These are phyloP conservation scores for Pararge aegeria DNA, from an alignment of 1,140 invertebrate genomes.

Conservation along the genomic window DNA sequence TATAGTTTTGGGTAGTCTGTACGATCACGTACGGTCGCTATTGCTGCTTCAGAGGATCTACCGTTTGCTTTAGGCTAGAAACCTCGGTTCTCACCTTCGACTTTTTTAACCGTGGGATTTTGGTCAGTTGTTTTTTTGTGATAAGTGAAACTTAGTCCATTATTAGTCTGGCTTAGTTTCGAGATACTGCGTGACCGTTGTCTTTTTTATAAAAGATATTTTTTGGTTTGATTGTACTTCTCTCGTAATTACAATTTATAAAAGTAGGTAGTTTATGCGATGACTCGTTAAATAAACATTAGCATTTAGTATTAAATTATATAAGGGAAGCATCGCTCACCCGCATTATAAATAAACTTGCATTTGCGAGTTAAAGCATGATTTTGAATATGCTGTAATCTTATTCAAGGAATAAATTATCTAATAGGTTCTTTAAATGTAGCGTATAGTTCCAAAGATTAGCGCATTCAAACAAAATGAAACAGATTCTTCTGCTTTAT, in stretches of 20 bases:
- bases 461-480: too few relatives aligned
- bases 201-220: not conserved
- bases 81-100: slow-evolving; percentile 64
- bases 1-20: slow-evolving; percentile 36
- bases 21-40: slow-evolving; percentile 42
- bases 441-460: too few relatives aligned
- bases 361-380: too few relatives aligned
- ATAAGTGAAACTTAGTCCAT: slow-evolving; percentile 30
- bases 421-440: too few relatives aligned
- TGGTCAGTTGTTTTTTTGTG: slow-evolving; percentile 36
- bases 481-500: too few relatives aligned
- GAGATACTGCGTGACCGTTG: not conserved
- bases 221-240: not conserved
- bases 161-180: not conserved
- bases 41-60: slow-evolving; percentile 71
- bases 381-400: too few relatives aligned
- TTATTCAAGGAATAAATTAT: too few relatives aligned
- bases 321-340: too few relatives aligned
- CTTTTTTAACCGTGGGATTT: slow-evolving; percentile 72
- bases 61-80: slow-evolving; percentile 73
- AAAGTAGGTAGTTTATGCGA: too few relatives aligned
- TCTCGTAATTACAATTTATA: not conserved
- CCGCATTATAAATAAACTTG: too few relatives aligned
- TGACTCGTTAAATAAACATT: too few relatives aligned
- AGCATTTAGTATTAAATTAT: too few relatives aligned